A percentile compares a stretch with the other conserved stretches of the same genome.
These are phyloP conservation scores for Ancistrus triradiatus DNA, from an alignment of 2,113 vertebrate genomes.

Conservation along the genomic window DNA sequence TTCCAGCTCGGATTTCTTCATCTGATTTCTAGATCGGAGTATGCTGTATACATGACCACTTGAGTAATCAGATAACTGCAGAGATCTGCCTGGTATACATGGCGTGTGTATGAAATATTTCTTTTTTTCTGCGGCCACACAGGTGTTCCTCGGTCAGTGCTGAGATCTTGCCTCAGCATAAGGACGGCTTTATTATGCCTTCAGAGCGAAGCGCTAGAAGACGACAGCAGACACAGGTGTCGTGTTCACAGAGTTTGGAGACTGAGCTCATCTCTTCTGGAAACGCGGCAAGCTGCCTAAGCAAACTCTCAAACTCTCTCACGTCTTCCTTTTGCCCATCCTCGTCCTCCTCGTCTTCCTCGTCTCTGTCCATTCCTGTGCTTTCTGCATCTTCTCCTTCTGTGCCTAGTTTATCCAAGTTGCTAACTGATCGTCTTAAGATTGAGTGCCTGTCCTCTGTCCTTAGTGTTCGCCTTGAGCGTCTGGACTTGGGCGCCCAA, in stretches of 20 bases:
- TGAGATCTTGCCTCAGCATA: background rate
- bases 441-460: conserved; percentile 37
- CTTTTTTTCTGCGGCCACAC: background rate
- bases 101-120: no score
- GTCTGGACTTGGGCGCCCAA: conserved; percentile 1
- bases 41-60: no score
- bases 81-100: no score
- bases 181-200: background rate
- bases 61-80: no score
- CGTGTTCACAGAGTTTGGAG: no score
- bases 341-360: background rate
- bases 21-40: no score
- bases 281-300: no score
- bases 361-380: no score
- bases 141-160: background rate
- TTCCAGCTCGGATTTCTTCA: no score
- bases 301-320: background rate
- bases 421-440: conserved; percentile 24
- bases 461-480: conserved; percentile 21
- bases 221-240: no score
- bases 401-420: background rate
- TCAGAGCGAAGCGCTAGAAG: background rate
- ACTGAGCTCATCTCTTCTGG: no score
- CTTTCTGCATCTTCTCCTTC: conserved; percentile 4
- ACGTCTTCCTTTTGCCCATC: background rate